These are phyloP conservation scores for Pimpla rufipes DNA, from an alignment of 2,888 invertebrate species.

Conservation along the genomic window DNA sequence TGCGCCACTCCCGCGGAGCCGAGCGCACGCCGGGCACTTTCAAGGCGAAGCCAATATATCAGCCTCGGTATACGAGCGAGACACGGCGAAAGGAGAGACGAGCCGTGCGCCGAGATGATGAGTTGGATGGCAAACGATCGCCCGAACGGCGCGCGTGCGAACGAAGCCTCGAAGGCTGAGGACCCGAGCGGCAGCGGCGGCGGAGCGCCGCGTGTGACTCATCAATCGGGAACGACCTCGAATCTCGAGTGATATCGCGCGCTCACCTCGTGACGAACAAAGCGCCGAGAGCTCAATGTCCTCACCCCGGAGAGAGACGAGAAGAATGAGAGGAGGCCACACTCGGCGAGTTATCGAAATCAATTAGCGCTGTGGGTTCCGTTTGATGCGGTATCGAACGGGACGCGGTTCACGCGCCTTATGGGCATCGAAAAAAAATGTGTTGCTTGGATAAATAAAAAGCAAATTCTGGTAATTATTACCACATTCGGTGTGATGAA, in stretches of 20 bases:
- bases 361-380: slow-evolving; percentile 50
- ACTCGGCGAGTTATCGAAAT: slow-evolving; percentile 36
- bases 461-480: no score
- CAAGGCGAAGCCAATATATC: slow-evolving; percentile 44
- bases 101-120: slow-evolving; percentile 18
- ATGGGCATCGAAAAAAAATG: no score
- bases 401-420: slow-evolving; percentile 9
- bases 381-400: slow-evolving; percentile 49
- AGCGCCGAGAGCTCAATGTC: slow-evolving; percentile 39
- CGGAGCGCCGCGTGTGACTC: slow-evolving; percentile 16
- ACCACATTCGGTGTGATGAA: no score
- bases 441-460: no score
- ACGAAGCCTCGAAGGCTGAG: not conserved
- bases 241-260: slow-evolving; percentile 34
- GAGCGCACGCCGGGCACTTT: slow-evolving; percentile 34
- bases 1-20: slow-evolving; percentile 7
- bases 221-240: slow-evolving; percentile 44
- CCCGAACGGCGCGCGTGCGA: not conserved
- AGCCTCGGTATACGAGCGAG: slow-evolving; percentile 39
- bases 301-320: no score
- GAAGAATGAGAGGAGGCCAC: not conserved
- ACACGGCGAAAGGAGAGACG: slow-evolving; percentile 38
- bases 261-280: slow-evolving; percentile 19
- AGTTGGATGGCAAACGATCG: slow-evolving; percentile 29
- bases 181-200: no score